A percentile compares a stretch with the other conserved stretches of the same genome.
phyloP scores from a whole-genome alignment of 2,113 vertebrate species.

The Gobius niger region DNA sequence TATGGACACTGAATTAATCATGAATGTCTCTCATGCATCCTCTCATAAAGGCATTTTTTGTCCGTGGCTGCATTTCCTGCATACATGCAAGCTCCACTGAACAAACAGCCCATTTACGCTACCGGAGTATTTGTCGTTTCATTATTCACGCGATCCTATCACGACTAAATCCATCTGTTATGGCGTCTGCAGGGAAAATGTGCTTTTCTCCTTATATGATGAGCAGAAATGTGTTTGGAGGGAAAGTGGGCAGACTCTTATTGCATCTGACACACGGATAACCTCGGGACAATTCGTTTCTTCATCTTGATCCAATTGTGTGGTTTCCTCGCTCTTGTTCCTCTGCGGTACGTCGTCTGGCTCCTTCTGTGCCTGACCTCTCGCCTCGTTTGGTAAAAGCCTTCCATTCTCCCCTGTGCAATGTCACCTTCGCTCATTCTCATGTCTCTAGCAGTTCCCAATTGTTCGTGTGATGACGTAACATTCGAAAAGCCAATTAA shows the following conservation, averaged over 20 bases:
- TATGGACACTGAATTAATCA: background rate
- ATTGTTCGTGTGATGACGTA: too few relatives aligned
- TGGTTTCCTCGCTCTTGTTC: background rate
- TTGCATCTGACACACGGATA: background rate
- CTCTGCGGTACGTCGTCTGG: background rate
- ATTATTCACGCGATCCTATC: background rate
- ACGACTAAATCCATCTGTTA: background rate
- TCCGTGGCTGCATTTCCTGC: background rate
- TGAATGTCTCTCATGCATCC: background rate
- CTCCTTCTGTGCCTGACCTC: conserved; percentile 8
- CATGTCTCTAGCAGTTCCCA: background rate
- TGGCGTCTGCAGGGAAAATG: background rate
- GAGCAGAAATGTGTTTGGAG: conserved; percentile 3
- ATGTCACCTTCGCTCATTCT: conserved; percentile 39
- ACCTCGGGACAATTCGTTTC: background rate
- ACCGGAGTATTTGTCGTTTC: conserved; percentile 14
- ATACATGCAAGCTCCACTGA: background rate
- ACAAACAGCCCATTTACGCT: conserved; percentile 16
- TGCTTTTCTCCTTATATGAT: background rate
- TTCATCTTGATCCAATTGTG: background rate
- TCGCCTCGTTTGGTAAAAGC: conserved; percentile 11
- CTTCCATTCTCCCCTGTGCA: conserved; percentile 27
- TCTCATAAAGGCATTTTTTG: background rate
- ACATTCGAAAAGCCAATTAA: too few relatives aligned
- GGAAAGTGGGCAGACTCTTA: conserved; percentile 1